These are phyloP conservation scores for Nephotettix cincticeps DNA, from an alignment of 1,140 invertebrate species.

Conservation along the genomic window DNA sequence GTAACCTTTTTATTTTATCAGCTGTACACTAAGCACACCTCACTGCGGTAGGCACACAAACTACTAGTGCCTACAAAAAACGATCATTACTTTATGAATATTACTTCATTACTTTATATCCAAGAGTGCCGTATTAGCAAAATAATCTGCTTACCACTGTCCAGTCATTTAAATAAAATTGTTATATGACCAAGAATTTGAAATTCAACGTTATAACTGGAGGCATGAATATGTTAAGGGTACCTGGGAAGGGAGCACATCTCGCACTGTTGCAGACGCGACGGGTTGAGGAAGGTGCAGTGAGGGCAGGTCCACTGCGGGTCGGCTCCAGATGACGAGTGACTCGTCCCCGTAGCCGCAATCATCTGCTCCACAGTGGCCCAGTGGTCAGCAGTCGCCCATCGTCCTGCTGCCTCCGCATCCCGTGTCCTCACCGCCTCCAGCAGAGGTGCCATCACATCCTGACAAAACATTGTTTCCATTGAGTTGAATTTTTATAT, in stretches of 20 bases:
- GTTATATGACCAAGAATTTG: too few relatives aligned
- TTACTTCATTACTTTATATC: too few relatives aligned
- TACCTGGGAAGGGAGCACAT: slow-evolving; percentile 90
- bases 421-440: slow-evolving; percentile 74
- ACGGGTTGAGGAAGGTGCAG: slow-evolving; percentile 89
- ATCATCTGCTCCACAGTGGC: slow-evolving; percentile 86
- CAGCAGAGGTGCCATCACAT: slow-evolving; percentile 73
- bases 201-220: too few relatives aligned
- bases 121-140: too few relatives aligned
- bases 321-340: slow-evolving; percentile 35
- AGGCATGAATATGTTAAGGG: too few relatives aligned
- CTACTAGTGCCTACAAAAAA: too few relatives aligned
- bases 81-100: too few relatives aligned
- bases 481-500: not conserved
- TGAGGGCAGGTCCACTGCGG: slow-evolving; percentile 84
- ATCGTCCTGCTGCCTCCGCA: slow-evolving; percentile 67
- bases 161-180: too few relatives aligned
- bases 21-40: too few relatives aligned
- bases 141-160: too few relatives aligned
- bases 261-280: slow-evolving; percentile 74
- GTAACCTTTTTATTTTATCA: too few relatives aligned
- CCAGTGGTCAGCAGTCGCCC: slow-evolving; percentile 80
- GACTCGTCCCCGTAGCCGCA: slow-evolving; percentile 52
- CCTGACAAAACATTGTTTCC: slow-evolving; percentile 48
- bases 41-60: too few relatives aligned